Evolutionary conservation across 2,888 invertebrate species (phyloP).

Genomic region (Agrotis exclamationis): DNA sequence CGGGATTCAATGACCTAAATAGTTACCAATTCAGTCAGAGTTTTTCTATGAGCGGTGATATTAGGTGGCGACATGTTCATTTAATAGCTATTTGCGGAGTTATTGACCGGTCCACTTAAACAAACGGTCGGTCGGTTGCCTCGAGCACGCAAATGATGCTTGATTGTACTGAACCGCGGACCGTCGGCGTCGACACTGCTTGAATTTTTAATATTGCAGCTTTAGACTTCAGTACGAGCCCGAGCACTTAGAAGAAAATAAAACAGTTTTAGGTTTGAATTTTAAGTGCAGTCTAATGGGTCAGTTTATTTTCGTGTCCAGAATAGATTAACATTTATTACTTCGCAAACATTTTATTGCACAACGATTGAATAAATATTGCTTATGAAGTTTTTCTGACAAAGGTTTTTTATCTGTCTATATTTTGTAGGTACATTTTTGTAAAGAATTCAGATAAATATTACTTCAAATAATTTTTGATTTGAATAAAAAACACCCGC

Average conservation of each 20-base stretch:
- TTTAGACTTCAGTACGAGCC: constrained; percentile 30
- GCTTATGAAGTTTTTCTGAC: not conserved
- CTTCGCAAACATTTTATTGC: constrained; percentile 2
- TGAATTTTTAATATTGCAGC: constrained; percentile 58
- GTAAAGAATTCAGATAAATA: constrained; percentile 5
- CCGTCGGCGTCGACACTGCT: constrained; percentile 32
- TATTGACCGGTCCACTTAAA: constrained; percentile 78
- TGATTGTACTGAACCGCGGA: constrained; percentile 52
- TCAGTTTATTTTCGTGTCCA: constrained; percentile 22
- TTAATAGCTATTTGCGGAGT: constrained; percentile 73
- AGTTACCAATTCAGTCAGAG: constrained; percentile 72
- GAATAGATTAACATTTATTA: not conserved
- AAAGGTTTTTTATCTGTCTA: not conserved
- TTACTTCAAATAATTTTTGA: not conserved
- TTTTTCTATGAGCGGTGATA: constrained; percentile 72
- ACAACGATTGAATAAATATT: constrained; percentile 3
- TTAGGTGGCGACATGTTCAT: constrained; percentile 71
- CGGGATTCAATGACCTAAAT: constrained; percentile 79
- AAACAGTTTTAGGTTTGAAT: constrained; percentile 22
- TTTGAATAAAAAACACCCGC: constrained; percentile 18
- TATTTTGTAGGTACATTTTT: too few relatives aligned
- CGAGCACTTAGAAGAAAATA: constrained; percentile 38
- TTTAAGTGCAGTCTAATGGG: constrained; percentile 34
- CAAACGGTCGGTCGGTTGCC: constrained; percentile 51
- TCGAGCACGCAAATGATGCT: constrained; percentile 58